Base-by-base conservation (phyloP, 1,140 invertebrate genomes). In the Drosophila busckii region DNA sequence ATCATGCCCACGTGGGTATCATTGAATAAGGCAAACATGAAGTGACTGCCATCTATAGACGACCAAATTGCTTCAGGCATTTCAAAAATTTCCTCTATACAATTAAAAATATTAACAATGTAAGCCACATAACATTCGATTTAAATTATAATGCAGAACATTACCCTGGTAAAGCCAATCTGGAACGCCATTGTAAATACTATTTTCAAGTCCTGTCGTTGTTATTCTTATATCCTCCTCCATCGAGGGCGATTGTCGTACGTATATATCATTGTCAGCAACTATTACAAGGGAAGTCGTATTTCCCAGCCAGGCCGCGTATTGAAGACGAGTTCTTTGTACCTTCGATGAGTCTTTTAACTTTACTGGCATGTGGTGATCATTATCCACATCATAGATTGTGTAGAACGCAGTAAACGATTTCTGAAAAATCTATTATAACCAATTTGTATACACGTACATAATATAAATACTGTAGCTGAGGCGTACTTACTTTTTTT, bases 131-230 rank as follows among this genome's bases (percentile, higher is more conserved):
- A 26, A 25, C n/a, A 25, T 41, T 16, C 2, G 16, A 5, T 4
- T 28, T 19, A 6, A 10, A 6, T 20, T 5, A 4, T 6, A 5
- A 48, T 5, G 31, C 34, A 48, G 8, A 31, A 15, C 49, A 22
- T 28, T 88, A 95, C 94, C 94, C 91, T 97, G 96, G 88, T 98
- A 98, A 1, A 97, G 87, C 95, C 95, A 98, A 88, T 98, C 96
- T 0, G 96, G 95, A 13, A 98, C 91, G 13, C 96, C 96, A 88
- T 98, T 97, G 88, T 94, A 97, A 28, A 97, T 89, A 15, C 92
- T 83, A 16, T 93, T 94, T 2, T 93, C 91, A 26, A 90, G 73
- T 0, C 95, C 95, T 29, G 92, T 93, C 50, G 90, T 90, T 7
- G 95, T 97, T 50, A 97, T 89, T 22, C 92, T 89, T 15, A 89